Evolutionary conservation across 2,797 vertebrate genomes (phyloP).

Genomic region (Allobates femoralis): DNA sequence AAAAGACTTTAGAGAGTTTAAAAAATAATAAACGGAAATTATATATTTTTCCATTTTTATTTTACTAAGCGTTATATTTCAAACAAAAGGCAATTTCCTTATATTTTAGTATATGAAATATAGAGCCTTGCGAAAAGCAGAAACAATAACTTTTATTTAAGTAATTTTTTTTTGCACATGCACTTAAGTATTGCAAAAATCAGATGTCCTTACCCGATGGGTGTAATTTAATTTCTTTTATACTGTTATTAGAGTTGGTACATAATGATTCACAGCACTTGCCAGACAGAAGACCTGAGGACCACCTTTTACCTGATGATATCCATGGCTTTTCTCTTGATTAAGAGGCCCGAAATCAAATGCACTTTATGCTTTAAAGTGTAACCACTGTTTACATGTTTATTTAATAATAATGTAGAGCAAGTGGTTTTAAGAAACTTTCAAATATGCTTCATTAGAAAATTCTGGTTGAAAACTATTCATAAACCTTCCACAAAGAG

Average conservation of each 20-base stretch:
- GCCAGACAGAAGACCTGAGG: too few species aligned
- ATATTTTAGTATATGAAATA: conserved; percentile 19
- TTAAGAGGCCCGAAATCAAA: too few species aligned
- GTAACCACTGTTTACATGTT: too few species aligned
- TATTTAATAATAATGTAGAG: too few species aligned
- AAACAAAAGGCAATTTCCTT: neutral
- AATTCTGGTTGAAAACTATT: too few species aligned
- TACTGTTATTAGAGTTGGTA: neutral
- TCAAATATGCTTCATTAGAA: too few species aligned
- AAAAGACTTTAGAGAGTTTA: neutral
- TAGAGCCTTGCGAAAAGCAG: neutral
- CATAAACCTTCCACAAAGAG: too few species aligned
- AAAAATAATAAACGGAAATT: conserved; percentile 27
- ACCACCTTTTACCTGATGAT: too few species aligned
- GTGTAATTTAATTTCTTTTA: neutral
- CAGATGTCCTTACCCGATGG: neutral
- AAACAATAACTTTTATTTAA: conserved; percentile 1
- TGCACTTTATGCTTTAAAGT: too few species aligned
- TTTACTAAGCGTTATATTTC: conserved; percentile 14
- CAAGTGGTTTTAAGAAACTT: too few species aligned
- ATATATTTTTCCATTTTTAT: conserved; percentile 19
- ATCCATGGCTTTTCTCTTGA: too few species aligned
- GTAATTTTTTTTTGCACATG: neutral
- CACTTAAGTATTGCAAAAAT: neutral
- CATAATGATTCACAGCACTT: too few species aligned